These are phyloP conservation scores for Ophion obscuratus DNA, from an alignment of 2,888 invertebrate genomes.

Conservation along the genomic window DNA sequence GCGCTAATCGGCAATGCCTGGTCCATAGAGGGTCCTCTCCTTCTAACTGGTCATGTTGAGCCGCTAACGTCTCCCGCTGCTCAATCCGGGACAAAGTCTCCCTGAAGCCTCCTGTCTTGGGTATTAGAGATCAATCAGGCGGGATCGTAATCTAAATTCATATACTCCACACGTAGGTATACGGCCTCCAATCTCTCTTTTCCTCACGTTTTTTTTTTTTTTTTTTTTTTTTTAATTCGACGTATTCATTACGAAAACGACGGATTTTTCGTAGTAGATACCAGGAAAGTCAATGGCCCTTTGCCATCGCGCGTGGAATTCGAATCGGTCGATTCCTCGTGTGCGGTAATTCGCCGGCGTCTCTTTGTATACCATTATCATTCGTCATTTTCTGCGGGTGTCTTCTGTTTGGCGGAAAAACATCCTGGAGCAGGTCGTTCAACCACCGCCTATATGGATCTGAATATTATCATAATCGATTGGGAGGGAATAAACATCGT, in stretches of 20 bases:
- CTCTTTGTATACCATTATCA: background rate
- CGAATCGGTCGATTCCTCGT: background rate
- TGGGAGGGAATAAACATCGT: background rate
- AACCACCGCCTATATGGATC: conserved; percentile 12
- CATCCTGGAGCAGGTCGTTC: conserved; percentile 45
- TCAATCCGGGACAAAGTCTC: too few species aligned
- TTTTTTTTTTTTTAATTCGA: background rate
- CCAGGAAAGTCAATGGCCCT: conserved; percentile 38
- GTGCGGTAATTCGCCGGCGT: background rate
- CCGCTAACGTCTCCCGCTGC: too few species aligned
- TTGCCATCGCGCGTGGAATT: background rate
- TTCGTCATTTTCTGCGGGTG: background rate
- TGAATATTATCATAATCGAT: background rate
- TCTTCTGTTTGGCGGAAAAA: conserved; percentile 9
- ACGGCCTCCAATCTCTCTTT: background rate
- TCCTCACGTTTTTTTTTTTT: background rate
- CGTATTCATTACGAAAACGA: conserved; percentile 6
- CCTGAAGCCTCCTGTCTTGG: too few species aligned
- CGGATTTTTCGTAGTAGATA: conserved; percentile 7
- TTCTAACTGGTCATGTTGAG: too few species aligned
- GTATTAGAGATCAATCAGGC: too few species aligned
- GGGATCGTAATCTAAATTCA: too few species aligned
- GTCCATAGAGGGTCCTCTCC: too few species aligned
- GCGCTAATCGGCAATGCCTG: too few species aligned
- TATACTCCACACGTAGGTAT: too few species aligned